These are phyloP conservation scores for Panzeria rudis DNA, from an alignment of 2,888 invertebrate genomes.

Conservation along the genomic window DNA sequence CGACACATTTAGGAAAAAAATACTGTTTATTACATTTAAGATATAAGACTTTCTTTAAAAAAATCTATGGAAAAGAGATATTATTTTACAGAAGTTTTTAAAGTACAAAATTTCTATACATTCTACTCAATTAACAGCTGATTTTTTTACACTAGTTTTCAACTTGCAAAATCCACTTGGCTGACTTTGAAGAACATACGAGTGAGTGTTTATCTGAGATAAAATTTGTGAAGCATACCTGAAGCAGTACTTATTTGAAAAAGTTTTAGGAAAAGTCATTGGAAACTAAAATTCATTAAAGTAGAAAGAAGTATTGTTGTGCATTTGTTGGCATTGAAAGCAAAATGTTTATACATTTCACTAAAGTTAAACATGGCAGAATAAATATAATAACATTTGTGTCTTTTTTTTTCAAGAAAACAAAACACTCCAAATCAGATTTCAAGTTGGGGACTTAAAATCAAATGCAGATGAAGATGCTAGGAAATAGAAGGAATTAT, in stretches of 20 bases:
- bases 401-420: background rate
- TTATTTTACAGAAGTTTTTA: background rate
- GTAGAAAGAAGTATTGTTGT: background rate
- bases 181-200: background rate
- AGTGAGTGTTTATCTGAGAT: background rate
- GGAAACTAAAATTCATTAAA: background rate
- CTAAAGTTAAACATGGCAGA: background rate
- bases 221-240: too few species aligned
- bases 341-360: background rate
- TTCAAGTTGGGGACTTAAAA: background rate
- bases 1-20: background rate
- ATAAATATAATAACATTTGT: background rate
- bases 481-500: background rate
- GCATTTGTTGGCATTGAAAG: background rate
- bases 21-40: too few species aligned
- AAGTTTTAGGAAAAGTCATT: background rate
- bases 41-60: too few species aligned
- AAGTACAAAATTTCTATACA: background rate
- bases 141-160: background rate
- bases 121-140: conserved; percentile 49
- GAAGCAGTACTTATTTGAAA: background rate
- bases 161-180: background rate
- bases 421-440: background rate
- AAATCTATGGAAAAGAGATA: background rate
- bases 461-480: background rate